phyloP scores from a whole-genome alignment of 1,140 invertebrate genomes.

The Philotrypesis tridentata region DNA sequence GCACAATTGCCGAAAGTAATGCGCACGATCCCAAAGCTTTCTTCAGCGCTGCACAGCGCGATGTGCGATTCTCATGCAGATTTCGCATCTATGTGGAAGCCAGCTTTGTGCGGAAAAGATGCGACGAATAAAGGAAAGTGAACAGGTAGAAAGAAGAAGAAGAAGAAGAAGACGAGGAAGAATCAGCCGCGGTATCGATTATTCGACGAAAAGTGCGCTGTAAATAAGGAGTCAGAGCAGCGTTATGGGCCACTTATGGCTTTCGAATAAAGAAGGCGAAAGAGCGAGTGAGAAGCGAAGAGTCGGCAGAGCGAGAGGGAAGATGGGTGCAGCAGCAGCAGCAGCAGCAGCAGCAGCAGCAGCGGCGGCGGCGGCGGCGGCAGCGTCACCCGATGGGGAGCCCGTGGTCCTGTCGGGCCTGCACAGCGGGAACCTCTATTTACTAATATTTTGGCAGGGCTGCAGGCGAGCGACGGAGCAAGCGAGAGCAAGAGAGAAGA shows the following conservation, averaged over 20 bases:
- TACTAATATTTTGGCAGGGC: constrained; percentile 49
- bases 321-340: neutral
- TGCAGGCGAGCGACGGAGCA: neutral
- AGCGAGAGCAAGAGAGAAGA: constrained; percentile 1
- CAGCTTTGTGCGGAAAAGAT: too few relatives aligned
- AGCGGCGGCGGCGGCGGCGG: neutral
- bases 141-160: neutral
- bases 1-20: too few relatives aligned
- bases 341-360: neutral
- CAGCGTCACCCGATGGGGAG: constrained; percentile 18
- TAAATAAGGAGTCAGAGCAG: neutral
- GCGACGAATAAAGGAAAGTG: too few relatives aligned
- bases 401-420: constrained; percentile 18
- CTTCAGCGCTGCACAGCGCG: too few relatives aligned
- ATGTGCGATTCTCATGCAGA: too few relatives aligned
- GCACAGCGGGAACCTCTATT: constrained; percentile 20
- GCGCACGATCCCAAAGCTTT: too few relatives aligned
- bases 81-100: too few relatives aligned
- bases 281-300: neutral
- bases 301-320: neutral
- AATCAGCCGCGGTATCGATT: neutral
- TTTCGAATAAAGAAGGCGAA: constrained; percentile 22
- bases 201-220: neutral
- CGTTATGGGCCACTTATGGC: neutral
- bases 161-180: too few relatives aligned